phyloP scores from a whole-genome alignment of 2,113 vertebrate species.

The Pandion haliaetus region DNA sequence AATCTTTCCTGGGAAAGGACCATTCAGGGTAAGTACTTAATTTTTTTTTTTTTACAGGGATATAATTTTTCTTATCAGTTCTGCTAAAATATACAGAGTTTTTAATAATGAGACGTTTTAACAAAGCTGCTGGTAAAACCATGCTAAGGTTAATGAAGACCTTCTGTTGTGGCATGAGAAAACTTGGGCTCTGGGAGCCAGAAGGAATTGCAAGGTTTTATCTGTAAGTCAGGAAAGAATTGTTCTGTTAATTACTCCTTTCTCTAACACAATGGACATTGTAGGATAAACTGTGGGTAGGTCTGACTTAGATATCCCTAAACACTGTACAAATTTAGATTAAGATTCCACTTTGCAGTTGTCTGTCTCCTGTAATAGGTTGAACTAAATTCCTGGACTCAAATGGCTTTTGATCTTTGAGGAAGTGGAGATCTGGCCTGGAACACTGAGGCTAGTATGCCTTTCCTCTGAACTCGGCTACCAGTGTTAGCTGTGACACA shows the following conservation, averaged over 20 bases:
- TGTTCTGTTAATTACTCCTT: not conserved
- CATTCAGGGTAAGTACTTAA: not conserved
- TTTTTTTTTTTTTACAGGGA: not conserved
- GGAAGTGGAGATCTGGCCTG: not conserved
- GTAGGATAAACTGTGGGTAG: not conserved
- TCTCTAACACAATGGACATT: not conserved
- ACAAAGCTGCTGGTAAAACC: not conserved
- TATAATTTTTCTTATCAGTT: not conserved
- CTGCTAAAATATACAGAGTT: not conserved
- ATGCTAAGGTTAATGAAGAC: not conserved
- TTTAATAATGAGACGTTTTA: not conserved
- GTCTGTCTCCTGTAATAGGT: not conserved
- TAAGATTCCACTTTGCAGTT: not conserved
- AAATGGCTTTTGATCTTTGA: not conserved
- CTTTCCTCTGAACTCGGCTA: not conserved
- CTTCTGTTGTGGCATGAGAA: not conserved
- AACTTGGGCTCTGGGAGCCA: not conserved
- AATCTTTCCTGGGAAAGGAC: conserved; percentile 10
- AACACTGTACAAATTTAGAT: not conserved
- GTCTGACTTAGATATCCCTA: not conserved
- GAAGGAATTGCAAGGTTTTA: not conserved
- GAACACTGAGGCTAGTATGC: not conserved
- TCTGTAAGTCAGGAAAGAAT: not conserved
- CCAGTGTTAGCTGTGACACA: accelerated
- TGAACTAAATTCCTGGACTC: not conserved